Base-by-base conservation (phyloP, 2,797 vertebrate genomes). In the Gorsachius magnificus region DNA sequence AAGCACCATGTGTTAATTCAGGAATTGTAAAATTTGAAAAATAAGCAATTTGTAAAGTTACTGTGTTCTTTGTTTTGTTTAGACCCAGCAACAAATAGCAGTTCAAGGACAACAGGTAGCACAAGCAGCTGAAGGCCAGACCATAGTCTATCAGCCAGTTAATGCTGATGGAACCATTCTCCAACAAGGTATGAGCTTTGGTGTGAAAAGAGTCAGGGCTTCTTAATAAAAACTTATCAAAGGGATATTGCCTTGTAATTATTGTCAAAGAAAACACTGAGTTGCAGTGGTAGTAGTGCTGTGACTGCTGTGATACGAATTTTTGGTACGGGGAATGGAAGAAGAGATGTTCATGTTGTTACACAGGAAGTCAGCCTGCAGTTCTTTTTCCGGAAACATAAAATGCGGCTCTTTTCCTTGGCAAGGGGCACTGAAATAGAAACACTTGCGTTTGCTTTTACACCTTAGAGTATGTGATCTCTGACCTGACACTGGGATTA, bases 91-190 rank as follows among this genome's bases (percentile, higher is more conserved):
- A 94, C 99, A 99, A 97, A 99, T 99, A 77, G 98, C 99, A 56
- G 98, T 99, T 63, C 99, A 99, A 96, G 99, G 99, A 15, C 99
- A 99, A 87, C 99, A 99, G 86, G 99, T 99, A 93, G 99, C 99
- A 41, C 99, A 99, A 97, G 99, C 99, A 4, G 99, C 99, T 35
- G 99, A 99, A 74, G 99, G 99, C 51, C 99, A 99, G 97, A 99
- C 99, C 82, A 99, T 99, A 22, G 99, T 99, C 80, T 99, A 99
- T 97, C 99, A 99, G 98, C 99, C 99, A 3, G 99, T 99, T 85
- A 99, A 99, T 71, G 99, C 99, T 72, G 99, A 99, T 66, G 99
- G 99, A 75, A 99, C 99, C 71, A 99, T 99, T 92, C 98, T 99
- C 63, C 99, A 99, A 95, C 99, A 99, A 98, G 99, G 99, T 99